A percentile compares a stretch with the other conserved stretches of the same genome.
Conservation (phyloP, 2,113 vertebrate species). For the Melanerpes formicivorus region DNA sequence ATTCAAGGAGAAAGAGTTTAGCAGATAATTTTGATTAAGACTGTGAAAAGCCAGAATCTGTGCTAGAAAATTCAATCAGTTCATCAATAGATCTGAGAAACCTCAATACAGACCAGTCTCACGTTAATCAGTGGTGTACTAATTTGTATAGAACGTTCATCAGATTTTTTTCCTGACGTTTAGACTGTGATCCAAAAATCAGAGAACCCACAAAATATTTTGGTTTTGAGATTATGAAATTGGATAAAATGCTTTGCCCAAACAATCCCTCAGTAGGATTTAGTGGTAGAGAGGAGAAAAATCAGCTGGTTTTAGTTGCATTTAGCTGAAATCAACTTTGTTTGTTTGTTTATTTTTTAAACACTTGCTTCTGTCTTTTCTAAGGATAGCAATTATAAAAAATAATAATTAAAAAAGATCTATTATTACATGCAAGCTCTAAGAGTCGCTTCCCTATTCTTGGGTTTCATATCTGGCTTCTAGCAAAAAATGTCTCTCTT, state of each 20-base stretch:
- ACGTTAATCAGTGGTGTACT: not conserved
- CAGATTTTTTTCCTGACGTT: not conserved
- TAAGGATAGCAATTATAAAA: not conserved
- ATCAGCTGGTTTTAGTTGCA: not conserved
- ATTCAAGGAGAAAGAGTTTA: not conserved
- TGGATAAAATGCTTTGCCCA: not conserved
- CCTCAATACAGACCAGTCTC: not conserved
- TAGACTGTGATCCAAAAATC: not conserved
- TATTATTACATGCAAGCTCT: not conserved
- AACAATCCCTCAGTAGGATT: not conserved
- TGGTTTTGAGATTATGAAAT: not conserved
- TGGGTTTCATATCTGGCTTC: not conserved
- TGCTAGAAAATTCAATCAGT: not conserved
- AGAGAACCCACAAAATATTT: not conserved
- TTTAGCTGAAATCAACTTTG: not conserved
- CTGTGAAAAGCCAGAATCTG: not conserved
- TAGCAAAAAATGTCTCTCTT: not conserved
- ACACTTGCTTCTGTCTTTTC: not conserved
- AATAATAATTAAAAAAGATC: not conserved
- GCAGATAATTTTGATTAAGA: not conserved
- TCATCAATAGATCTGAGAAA: not conserved
- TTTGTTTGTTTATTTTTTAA: not conserved
- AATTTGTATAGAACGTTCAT: no score
- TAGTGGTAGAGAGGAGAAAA: not conserved
- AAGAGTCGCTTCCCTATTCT: not conserved